Evolutionary conservation across 2,113 vertebrate species (phyloP), one percentile per base, ranked within the genome.

Genomic region (Cheilinus undulatus): DNA sequence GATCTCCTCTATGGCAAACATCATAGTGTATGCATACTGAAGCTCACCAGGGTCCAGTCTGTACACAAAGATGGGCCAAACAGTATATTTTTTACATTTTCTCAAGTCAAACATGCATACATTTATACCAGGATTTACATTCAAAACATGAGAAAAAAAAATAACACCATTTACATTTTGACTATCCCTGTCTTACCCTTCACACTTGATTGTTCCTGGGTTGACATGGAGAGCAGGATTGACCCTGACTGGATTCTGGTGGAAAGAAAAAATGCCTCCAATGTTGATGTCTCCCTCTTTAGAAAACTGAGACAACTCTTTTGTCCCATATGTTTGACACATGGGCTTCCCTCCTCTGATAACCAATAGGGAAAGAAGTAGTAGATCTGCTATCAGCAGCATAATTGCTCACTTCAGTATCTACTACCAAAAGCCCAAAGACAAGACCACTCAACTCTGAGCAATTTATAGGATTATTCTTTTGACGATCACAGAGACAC

Each of bases 211-310:
- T 56, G 52, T 82, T 84, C 91, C 93, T 57, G 90, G 91, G 64
- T 91, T 90, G 45, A 74, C 59, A 26, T 76, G 87, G 22, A 89
- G 83, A 53, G 49, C 61, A 83, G 89, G 90, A 82, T 85, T 88
- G 53, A 91, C 86, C 78, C 28, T 83, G 76, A 80, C 50, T 34
- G 91, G 92, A 50, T 88, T 90, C 74, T 93, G 91, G 69, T 94
- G 92, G 71, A 94, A 93, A 76, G 93, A 93, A 81, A 94, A 94
- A 89, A 94, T 92, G 23, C 91, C 94, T 78, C 94, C 94, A 78
- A 94, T 91, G 67, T 77, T 90, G 67, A 93, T 78, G 65, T 93
- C 88, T 40, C 93, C 94, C 36, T 92, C 90, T 73, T 90, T 93
- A 58, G 82, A 91, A 88, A 94, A 93, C 73, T 90, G 67, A 82